Evolutionary conservation across 2,113 vertebrate genomes (phyloP), one percentile per base, ranked within the genome.

Genomic region (Neoarius graeffei): DNA sequence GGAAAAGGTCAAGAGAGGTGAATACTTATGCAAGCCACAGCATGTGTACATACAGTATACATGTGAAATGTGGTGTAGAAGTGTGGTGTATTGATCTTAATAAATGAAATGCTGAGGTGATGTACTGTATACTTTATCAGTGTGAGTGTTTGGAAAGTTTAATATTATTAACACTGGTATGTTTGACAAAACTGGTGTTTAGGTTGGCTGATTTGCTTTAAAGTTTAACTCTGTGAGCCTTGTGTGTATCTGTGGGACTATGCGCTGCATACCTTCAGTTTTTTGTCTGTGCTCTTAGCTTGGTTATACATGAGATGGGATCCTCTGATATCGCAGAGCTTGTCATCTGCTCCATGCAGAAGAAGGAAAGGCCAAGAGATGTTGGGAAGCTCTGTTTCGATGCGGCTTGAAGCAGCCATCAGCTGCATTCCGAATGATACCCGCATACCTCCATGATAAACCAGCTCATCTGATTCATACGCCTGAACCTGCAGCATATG

Each of bases 281-380:
- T 98, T 92, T 99, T 99, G 95, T 99, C 98, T 25, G 95, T 91
- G 87, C 96, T 98, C 52, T 89, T 92, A 66, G 96, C 94, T 0
- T 94, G 95, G 23, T 97, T 96, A 91, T 96, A 95, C 95, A 99
- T 96, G 52, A 97, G 89, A 50, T 95, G 96, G 52, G 98, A 97
- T 9, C 98, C 98, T 88, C 89, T 93, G 94, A 98, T 96, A 86
- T 99, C 96, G 0, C 97, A 99, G 64, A 99, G 96, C 91, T 96
- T 97, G 94, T 99, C 98, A 0, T 91, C 93, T 0, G 96, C 96
- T 8, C 98, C 98, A 1, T 99, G 98, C 48, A 99, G 96, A 93
- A 99, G 94, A 89, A 97, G 89, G 93, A 99, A 95, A n/a, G 98
- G 98, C 94, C 98, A 93, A 20, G 91, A 94, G 92, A 99, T 95